Conservation (phyloP, 1,140 invertebrate species). For the Brachionus plicatilis region DNA sequence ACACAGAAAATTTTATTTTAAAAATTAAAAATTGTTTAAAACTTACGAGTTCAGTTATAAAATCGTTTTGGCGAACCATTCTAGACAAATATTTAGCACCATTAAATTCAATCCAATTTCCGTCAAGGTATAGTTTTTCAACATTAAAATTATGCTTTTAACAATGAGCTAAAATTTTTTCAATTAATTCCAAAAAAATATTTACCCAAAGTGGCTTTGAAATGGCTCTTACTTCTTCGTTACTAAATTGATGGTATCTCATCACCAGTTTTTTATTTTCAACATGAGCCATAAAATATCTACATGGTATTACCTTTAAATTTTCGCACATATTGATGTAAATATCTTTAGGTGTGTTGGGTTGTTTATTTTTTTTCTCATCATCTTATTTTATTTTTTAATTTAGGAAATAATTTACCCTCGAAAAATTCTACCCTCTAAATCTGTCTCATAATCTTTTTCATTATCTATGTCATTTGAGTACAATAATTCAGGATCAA, state of each 20-base stretch:
- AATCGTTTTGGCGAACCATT: conserved; percentile 43
- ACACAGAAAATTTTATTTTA: conserved; percentile 45
- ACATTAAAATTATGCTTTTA: conserved; percentile 42
- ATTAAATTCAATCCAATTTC: conserved; percentile 43
- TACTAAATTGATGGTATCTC: conserved; percentile 52
- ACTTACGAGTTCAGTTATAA: conserved; percentile 43
- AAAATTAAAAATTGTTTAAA: neutral
- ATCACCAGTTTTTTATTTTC: conserved; percentile 48
- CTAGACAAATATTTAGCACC: conserved; percentile 42
- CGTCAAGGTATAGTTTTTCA: conserved; percentile 42
- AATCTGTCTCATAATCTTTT: conserved; percentile 35
- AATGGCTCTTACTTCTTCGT: conserved; percentile 49
- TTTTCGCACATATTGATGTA: conserved; percentile 47
- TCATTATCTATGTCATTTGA: conserved; percentile 11
- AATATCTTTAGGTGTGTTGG: conserved; percentile 42
- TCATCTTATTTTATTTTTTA: neutral
- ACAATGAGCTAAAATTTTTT: neutral
- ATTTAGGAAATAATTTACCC: neutral
- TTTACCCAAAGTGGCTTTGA: conserved; percentile 51
- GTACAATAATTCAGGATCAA: neutral
- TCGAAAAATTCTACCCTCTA: neutral
- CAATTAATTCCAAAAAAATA: neutral
- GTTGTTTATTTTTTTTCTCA: conserved; percentile 40
- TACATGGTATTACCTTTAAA: conserved; percentile 50
- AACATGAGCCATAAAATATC: conserved; percentile 52